phyloP scores from a whole-genome alignment of 2,888 invertebrate genomes.

The Lottia scabra region DNA sequence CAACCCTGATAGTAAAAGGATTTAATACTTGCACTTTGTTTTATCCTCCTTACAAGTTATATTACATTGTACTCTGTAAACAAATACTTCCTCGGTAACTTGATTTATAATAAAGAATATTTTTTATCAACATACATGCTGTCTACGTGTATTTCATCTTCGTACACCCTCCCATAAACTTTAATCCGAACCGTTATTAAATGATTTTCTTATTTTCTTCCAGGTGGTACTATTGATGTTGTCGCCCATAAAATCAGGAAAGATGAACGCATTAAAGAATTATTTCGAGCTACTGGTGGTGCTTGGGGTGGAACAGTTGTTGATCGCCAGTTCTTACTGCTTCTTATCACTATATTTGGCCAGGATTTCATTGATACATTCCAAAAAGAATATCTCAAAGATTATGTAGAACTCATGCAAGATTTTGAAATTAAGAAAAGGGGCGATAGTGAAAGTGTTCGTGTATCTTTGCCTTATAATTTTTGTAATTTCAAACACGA shows the following conservation, averaged over 20 bases:
- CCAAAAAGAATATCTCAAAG: slow-evolving; percentile 54
- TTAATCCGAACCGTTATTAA: no score
- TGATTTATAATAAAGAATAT: no score
- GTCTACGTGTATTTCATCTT: no score
- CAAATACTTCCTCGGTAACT: no score
- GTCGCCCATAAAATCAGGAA: slow-evolving; percentile 61
- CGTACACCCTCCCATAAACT: no score
- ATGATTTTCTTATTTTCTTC: slow-evolving; percentile 2
- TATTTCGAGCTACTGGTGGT: slow-evolving; percentile 62
- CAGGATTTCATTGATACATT: slow-evolving; percentile 53
- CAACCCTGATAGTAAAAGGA: no score
- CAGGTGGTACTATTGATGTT: slow-evolving; percentile 63
- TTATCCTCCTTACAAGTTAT: no score
- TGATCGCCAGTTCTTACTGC: slow-evolving; percentile 53
- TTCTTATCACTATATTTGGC: slow-evolving; percentile 55
- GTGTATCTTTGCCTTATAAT: slow-evolving; percentile 60
- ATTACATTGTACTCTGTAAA: no score
- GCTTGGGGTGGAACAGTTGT: slow-evolving; percentile 63
- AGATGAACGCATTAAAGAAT: slow-evolving; percentile 54
- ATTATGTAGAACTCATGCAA: slow-evolving; percentile 56
- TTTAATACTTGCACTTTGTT: no score
- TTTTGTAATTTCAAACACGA: slow-evolving; percentile 59
- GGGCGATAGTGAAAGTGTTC: slow-evolving; percentile 57
- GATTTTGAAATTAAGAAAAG: slow-evolving; percentile 63
- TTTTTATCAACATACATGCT: no score